These are phyloP conservation scores for Novumbra hubbsi DNA, from an alignment of 2,797 vertebrate genomes.

Conservation along the genomic window DNA sequence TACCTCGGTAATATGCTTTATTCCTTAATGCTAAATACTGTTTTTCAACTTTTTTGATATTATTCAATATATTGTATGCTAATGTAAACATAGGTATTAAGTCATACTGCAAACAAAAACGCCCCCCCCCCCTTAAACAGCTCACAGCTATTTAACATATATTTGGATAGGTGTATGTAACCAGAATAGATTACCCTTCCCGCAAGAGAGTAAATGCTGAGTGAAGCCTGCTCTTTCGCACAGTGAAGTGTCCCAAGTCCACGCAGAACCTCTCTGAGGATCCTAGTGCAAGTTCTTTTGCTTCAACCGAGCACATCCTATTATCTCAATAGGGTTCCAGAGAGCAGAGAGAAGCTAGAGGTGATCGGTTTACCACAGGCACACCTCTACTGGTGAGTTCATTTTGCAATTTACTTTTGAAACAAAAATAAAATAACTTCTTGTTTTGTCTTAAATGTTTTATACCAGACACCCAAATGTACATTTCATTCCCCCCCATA, in stretches of 20 bases:
- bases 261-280: neutral
- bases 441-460: neutral
- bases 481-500: neutral
- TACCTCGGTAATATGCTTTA: constrained; percentile 20
- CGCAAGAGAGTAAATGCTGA: neutral
- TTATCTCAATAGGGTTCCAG: constrained; percentile 58
- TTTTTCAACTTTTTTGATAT: neutral
- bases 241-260: neutral
- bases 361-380: constrained; percentile 24
- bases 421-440: neutral
- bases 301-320: constrained; percentile 40
- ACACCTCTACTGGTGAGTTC: constrained; percentile 68
- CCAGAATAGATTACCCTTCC: neutral
- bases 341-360: constrained; percentile 34
- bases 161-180: neutral
- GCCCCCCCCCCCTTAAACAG: neutral
- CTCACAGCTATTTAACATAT: neutral
- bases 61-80: neutral
- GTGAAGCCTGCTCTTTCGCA: neutral
- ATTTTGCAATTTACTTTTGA: neutral
- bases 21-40: constrained; percentile 14
- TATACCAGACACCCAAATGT: neutral
- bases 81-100: neutral
- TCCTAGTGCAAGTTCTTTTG: neutral
- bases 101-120: neutral